Conservation (phyloP, 2,888 invertebrate species). For the Oeneis ivallda region DNA sequence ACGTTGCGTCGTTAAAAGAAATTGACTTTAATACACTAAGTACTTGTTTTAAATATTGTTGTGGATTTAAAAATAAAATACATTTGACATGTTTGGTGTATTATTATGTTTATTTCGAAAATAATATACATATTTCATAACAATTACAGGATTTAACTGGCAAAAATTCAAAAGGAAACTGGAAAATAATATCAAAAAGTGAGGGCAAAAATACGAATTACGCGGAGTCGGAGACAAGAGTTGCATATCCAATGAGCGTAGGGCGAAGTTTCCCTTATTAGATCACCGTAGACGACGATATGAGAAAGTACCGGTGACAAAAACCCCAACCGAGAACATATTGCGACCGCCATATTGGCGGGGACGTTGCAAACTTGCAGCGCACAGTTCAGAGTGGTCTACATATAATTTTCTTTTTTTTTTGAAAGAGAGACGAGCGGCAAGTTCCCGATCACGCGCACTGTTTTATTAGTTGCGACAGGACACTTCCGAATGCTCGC, state of each 20-base stretch:
- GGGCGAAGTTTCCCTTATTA: conserved; percentile 77
- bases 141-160: conserved; percentile 2
- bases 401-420: conserved; percentile 64
- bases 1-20: too few relatives aligned
- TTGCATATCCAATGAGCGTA: conserved; percentile 75
- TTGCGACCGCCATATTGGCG: conserved; percentile 68
- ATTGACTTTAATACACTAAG: too few relatives aligned
- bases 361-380: conserved; percentile 70
- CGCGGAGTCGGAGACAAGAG: conserved; percentile 62
- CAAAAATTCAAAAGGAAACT: conserved; percentile 19
- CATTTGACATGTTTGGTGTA: not conserved
- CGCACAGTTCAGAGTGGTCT: conserved; percentile 59
- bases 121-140: conserved; percentile 9
- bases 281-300: conserved; percentile 69
- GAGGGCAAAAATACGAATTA: conserved; percentile 53
- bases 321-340: conserved; percentile 72
- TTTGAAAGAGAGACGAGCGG: conserved; percentile 45
- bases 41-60: not conserved
- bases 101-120: not conserved
- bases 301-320: conserved; percentile 74
- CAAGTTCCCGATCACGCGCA: conserved; percentile 52
- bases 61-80: not conserved
- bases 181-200: conserved; percentile 26
- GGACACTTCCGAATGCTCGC: conserved; percentile 42
- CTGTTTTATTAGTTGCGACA: conserved; percentile 55